These are phyloP conservation scores for Tinea semifulvella DNA, from an alignment of 2,888 invertebrate species.

Conservation along the genomic window DNA sequence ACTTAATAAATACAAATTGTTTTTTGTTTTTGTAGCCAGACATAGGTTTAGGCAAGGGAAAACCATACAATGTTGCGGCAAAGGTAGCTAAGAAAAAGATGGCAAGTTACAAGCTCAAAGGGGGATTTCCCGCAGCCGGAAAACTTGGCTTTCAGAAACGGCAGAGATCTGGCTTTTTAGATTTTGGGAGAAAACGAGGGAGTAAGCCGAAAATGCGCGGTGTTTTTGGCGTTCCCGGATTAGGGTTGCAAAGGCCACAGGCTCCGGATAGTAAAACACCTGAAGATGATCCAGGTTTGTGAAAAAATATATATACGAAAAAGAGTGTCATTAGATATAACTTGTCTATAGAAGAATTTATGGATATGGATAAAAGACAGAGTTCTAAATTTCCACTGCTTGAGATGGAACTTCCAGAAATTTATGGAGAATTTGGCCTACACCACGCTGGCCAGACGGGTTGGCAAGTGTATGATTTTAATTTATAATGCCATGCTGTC, in stretches of 20 bases:
- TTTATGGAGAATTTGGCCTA: too few relatives aligned
- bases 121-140: slow-evolving; percentile 67
- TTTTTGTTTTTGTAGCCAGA: slow-evolving; percentile 40
- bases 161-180: slow-evolving; percentile 69
- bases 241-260: slow-evolving; percentile 75
- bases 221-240: slow-evolving; percentile 81
- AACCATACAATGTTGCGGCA: slow-evolving; percentile 76
- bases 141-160: slow-evolving; percentile 80
- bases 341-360: background rate
- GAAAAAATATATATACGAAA: too few relatives aligned
- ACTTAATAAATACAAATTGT: background rate
- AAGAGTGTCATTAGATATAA: background rate
- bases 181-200: slow-evolving; percentile 84
- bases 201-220: slow-evolving; percentile 90
- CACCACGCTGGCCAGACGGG: too few relatives aligned
- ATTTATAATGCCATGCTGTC: too few relatives aligned
- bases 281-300: slow-evolving; percentile 56
- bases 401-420: too few relatives aligned
- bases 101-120: slow-evolving; percentile 73
- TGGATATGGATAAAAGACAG: too few relatives aligned
- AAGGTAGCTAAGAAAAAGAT: slow-evolving; percentile 83
- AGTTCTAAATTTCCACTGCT: too few relatives aligned
- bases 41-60: slow-evolving; percentile 80
- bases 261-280: slow-evolving; percentile 62
- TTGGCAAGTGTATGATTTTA: too few relatives aligned